Evolutionary conservation across 2,797 vertebrate genomes (phyloP), one percentile per base, ranked within the genome.

Genomic region (Trematomus bernacchii): DNA sequence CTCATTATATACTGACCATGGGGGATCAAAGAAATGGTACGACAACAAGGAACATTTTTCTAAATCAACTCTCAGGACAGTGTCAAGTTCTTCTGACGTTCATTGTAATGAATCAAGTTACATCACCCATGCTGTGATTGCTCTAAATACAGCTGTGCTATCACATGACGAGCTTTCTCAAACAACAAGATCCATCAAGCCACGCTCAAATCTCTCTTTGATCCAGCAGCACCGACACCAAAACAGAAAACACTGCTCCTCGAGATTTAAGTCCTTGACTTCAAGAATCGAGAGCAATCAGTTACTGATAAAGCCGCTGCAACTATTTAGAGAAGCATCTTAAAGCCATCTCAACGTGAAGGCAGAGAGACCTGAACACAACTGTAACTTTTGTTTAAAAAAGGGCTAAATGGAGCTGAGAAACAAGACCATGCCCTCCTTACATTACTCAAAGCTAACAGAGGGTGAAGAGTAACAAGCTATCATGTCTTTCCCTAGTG

Each of bases 361-460:
- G 78, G 79, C 73, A 51, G 50, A 58, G 44, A 68, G 48, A 84
- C 70, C 70, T 81, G 64, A 81, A 77, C 79, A 57, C 51, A 72
- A 77, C 37, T 68, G 51, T 46, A 82, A 90, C 85, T 71, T 89
- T 44, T 50, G 64, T 37, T 37, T 23, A 66, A 11, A 65, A 66
- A 76, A 77, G 50, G 66, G 47, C 57, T 85, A 83, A 81, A 76
- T 72, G 57, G 82, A 82, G 51, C 50, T 66, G 69, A 79, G 73
- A 76, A 72, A 60, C 51, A 47, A 87, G 44, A 69, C 76, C 71
- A 75, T 59, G 46, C 75, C 84, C 82, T 83, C 80, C 85, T 90
- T 70, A 82, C 83, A 87, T 67, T 70, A 85, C 70, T 89, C 69
- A 87, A 65, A 90, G 79, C 76, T 87, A 89, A 89, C 75, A 67